Evolutionary conservation across 1,140 invertebrate species (phyloP).

Genomic region (Aphelenchoides avenae): DNA sequence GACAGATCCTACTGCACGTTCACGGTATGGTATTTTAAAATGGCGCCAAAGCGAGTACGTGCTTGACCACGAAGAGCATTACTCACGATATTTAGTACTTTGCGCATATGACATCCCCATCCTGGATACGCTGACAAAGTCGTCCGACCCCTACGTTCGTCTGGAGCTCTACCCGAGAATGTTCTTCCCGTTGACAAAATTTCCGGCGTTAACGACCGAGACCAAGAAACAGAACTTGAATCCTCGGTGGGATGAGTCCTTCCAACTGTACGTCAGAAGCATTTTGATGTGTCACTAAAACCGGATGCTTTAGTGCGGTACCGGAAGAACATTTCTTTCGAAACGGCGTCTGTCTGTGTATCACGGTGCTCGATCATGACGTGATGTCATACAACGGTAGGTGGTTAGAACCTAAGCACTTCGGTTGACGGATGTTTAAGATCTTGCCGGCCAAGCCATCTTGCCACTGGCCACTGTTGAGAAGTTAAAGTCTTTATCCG

Average conservation of each 20-base stretch:
- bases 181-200: conserved; percentile 27
- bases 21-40: too few relatives aligned
- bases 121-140: conserved; percentile 26
- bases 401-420: too few relatives aligned
- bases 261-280: conserved; percentile 36
- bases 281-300: too few relatives aligned
- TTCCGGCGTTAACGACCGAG: conserved; percentile 24
- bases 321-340: conserved; percentile 35
- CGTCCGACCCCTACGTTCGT: conserved; percentile 33
- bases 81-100: conserved; percentile 36
- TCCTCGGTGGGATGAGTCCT: conserved; percentile 31
- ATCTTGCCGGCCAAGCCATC: conserved; percentile 35
- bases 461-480: conserved; percentile 23
- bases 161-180: conserved; percentile 30
- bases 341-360: conserved; percentile 28
- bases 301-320: conserved; percentile 23
- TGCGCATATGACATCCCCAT: conserved; percentile 27
- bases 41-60: too few relatives aligned
- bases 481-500: background rate
- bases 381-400: conserved; percentile 37
- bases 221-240: conserved; percentile 38
- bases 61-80: too few relatives aligned
- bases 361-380: conserved; percentile 38
- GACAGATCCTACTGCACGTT: conserved; percentile 33
- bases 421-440: too few relatives aligned